Percentiles rank a stretch among this genome's conserved stretches.
These are phyloP conservation scores for Campaea margaritaria DNA, from an alignment of 2,888 invertebrate species.

Conservation along the genomic window DNA sequence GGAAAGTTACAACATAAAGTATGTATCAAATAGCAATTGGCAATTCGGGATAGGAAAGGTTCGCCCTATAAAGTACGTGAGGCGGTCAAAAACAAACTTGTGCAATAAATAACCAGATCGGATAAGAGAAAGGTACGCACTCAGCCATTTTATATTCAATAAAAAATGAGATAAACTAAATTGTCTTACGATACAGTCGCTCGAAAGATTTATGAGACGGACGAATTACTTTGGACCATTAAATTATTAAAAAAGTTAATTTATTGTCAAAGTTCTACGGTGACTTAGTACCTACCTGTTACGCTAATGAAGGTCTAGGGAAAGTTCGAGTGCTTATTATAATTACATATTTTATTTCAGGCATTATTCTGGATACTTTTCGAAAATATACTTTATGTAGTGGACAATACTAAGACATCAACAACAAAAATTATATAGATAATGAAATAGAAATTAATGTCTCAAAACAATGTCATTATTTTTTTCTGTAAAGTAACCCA, in stretches of 20 bases:
- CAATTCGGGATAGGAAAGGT: slow-evolving; percentile 82
- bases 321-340: not conserved
- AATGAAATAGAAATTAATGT: no score
- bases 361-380: no score
- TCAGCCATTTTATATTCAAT: slow-evolving; percentile 82
- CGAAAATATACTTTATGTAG: no score
- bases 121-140: slow-evolving; percentile 80
- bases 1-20: slow-evolving; percentile 77
- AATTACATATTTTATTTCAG: no score
- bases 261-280: slow-evolving; percentile 19
- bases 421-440: no score
- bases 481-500: no score
- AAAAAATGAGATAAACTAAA: slow-evolving; percentile 81
- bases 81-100: slow-evolving; percentile 84
- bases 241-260: slow-evolving; percentile 32
- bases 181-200: slow-evolving; percentile 72
- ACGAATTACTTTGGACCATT: slow-evolving; percentile 29
- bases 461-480: no score
- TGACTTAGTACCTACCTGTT: slow-evolving; percentile 3
- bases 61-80: slow-evolving; percentile 83
- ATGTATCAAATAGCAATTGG: slow-evolving; percentile 83
- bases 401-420: no score
- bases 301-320: slow-evolving; percentile 1
- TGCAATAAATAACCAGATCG: slow-evolving; percentile 83
- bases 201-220: slow-evolving; percentile 63